Conservation (phyloP, 2,113 vertebrate genomes). For the Pyxicephalus adspersus region DNA sequence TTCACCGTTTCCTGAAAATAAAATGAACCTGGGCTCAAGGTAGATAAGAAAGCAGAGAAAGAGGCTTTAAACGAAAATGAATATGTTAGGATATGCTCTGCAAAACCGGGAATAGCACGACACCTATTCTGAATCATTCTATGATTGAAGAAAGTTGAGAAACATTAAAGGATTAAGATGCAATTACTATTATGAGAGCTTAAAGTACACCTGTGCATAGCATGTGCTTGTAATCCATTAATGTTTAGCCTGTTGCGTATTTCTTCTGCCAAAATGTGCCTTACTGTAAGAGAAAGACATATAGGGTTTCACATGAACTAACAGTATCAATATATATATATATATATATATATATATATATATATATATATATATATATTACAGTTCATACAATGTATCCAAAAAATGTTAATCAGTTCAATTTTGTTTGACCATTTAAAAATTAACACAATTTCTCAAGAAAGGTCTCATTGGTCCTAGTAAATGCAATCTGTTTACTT, state of each 20-base stretch:
- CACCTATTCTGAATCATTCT: conserved; percentile 3
- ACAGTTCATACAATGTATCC: too few species aligned
- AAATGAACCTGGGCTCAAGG: neutral
- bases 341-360: too few species aligned
- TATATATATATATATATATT: too few species aligned
- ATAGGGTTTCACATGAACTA: neutral
- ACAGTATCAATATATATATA: too few species aligned
- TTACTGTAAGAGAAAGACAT: conserved; percentile 1
- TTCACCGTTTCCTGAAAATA: conserved; percentile 3
- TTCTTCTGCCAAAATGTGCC: neutral
- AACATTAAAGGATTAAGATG: conserved; percentile 37
- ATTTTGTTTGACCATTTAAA: too few species aligned
- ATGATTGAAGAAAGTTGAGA: neutral
- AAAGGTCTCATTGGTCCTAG: too few species aligned
- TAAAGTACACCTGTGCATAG: conserved; percentile 16
- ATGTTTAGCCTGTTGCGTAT: conserved; percentile 10
- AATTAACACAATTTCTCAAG: too few species aligned
- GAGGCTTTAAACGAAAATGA: neutral
- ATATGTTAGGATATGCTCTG: neutral
- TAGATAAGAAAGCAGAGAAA: neutral
- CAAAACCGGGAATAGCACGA: neutral
- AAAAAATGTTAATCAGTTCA: too few species aligned
- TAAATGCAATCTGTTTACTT: too few species aligned
- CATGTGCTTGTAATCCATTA: conserved; percentile 25
- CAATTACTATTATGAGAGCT: conserved; percentile 34